Percentiles rank a stretch among this genome's conserved stretches.
phyloP scores from a whole-genome alignment of 2,888 invertebrate species.

The Sclerodermus sp. region DNA sequence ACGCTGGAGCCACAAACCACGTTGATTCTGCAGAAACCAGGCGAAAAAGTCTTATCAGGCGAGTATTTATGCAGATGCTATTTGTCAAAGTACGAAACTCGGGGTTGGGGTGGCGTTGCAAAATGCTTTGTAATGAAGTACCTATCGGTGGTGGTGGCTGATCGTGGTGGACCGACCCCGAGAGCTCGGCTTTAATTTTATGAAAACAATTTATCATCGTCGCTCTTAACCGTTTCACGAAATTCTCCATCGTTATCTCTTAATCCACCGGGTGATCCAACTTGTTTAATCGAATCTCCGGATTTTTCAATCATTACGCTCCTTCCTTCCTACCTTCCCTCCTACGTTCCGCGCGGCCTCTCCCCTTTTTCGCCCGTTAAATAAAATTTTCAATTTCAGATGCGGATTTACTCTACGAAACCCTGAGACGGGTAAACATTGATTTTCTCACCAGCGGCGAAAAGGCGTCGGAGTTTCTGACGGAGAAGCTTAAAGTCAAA shows the following conservation, averaged over 20 bases:
- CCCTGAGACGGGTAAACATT: constrained; percentile 69
- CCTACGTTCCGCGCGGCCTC: background rate
- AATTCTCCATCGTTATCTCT: too few relatives aligned
- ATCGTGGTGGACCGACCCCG: too few relatives aligned
- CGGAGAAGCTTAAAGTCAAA: constrained; percentile 66
- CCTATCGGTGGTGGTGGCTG: too few relatives aligned
- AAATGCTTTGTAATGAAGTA: too few relatives aligned
- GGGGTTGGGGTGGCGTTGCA: too few relatives aligned
- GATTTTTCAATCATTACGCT: too few relatives aligned
- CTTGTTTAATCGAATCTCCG: background rate
- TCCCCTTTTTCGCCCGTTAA: too few relatives aligned
- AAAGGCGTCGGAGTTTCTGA: constrained; percentile 74
- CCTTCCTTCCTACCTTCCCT: background rate
- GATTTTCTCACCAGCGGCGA: constrained; percentile 72
- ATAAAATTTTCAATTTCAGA: constrained; percentile 55
- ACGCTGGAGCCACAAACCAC: constrained; percentile 76
- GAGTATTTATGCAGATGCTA: constrained; percentile 1
- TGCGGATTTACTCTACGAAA: constrained; percentile 72
- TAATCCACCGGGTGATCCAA: too few relatives aligned
- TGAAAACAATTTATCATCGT: too few relatives aligned
- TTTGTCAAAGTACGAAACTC: too few relatives aligned
- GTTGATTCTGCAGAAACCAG: constrained; percentile 62
- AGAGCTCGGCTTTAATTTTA: too few relatives aligned
- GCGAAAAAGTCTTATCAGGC: constrained; percentile 56
- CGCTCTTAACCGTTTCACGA: too few relatives aligned